Percentiles rank a stretch among this genome's conserved stretches.
These are phyloP conservation scores for Morpho helenor DNA, from an alignment of 2,888 invertebrate genomes.

Conservation along the genomic window DNA sequence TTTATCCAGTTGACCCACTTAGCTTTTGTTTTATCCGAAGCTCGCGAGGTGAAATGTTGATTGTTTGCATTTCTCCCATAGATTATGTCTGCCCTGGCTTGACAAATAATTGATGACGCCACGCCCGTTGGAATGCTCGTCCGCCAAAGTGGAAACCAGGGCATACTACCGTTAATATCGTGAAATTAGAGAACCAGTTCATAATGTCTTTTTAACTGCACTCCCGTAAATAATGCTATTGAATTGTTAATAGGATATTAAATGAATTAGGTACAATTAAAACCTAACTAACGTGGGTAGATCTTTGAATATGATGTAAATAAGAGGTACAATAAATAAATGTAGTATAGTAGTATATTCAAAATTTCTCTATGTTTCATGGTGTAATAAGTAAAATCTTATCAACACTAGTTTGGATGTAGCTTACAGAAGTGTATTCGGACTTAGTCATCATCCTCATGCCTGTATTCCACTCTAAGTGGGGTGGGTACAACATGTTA, in stretches of 20 bases:
- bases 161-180: constrained; percentile 65
- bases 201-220: constrained; percentile 21
- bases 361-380: too few relatives aligned
- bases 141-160: constrained; percentile 60
- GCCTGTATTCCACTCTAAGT: too few relatives aligned
- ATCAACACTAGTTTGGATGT: too few relatives aligned
- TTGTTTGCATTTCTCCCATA: constrained; percentile 31
- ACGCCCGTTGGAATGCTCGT: constrained; percentile 57
- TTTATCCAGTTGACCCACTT: constrained; percentile 37
- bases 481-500: too few relatives aligned
- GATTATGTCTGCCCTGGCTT: constrained; percentile 38
- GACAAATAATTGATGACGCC: constrained; percentile 66
- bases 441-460: too few relatives aligned
- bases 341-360: too few relatives aligned
- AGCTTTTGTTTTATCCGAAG: constrained; percentile 33
- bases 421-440: too few relatives aligned
- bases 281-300: too few relatives aligned
- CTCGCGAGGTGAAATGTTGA: constrained; percentile 33
- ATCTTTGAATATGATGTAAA: too few relatives aligned
- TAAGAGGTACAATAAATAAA: too few relatives aligned
- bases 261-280: background rate
- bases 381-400: too few relatives aligned
- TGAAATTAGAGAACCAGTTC: constrained; percentile 63
- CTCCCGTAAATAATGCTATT: constrained; percentile 1
- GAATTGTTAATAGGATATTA: background rate